phyloP scores from a whole-genome alignment of 2,888 invertebrate species.

The Acleris sparsana region DNA sequence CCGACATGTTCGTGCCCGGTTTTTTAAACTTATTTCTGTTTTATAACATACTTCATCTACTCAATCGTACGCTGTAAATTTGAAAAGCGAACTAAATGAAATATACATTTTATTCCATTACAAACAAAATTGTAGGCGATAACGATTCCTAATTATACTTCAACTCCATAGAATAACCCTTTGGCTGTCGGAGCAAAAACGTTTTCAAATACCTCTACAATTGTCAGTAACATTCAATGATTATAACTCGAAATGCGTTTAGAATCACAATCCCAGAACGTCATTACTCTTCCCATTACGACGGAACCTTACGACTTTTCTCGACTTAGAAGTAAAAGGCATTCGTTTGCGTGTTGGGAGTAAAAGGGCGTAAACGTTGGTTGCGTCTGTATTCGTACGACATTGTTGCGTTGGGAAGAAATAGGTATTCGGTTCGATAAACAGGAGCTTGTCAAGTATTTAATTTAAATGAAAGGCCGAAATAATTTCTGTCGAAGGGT shows the following conservation, averaged over 20 bases:
- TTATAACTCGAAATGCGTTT: conserved; percentile 29
- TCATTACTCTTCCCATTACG: not conserved
- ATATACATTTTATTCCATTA: not conserved
- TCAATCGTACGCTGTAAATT: not conserved
- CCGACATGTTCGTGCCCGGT: too few relatives aligned
- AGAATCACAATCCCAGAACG: not conserved
- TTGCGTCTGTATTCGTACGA: conserved; percentile 1
- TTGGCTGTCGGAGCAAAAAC: conserved; percentile 13
- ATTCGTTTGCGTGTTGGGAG: not conserved
- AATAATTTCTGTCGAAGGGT: conserved; percentile 40
- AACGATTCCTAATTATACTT: conserved; percentile 13
- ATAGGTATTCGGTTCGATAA: conserved; percentile 37
- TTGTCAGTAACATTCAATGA: conserved; percentile 33
- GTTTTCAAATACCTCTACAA: conserved; percentile 30
- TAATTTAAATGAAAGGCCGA: conserved; percentile 46
- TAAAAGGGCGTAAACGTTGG: not conserved
- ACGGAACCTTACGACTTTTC: conserved; percentile 1
- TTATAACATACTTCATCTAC: too few relatives aligned
- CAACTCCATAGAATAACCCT: conserved; percentile 14
- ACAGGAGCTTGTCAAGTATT: conserved; percentile 42
- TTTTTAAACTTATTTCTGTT: too few relatives aligned
- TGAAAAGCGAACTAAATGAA: not conserved
- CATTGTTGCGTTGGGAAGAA: conserved; percentile 2
- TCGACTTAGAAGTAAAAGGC: not conserved
- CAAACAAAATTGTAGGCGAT: not conserved